Evolutionary conservation across 2,797 vertebrate species (phyloP), one percentile per base, ranked within the genome.

Genomic region (Eospalax fontanierii): DNA sequence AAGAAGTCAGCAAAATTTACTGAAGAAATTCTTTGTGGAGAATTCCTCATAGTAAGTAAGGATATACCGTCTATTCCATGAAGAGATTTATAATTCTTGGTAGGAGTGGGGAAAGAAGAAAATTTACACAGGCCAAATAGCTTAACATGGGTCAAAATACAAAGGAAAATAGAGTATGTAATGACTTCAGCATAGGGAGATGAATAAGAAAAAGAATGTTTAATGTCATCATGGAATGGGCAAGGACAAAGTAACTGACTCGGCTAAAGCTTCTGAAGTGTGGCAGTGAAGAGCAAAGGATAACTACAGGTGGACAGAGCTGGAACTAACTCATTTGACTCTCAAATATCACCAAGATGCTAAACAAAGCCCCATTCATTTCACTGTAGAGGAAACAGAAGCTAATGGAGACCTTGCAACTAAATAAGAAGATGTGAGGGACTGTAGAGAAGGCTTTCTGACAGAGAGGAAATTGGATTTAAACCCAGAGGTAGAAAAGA

Each of bases 1-100:
- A 89, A 87, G 93, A 79, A 90, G 73, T 87, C 68, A 93, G 21
- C 26, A 74, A 91, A 82, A 81, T 70, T 94, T 95, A 30, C 71
- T 50, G 21, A 96, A 89, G n/a, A 90, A 95, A 68, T 68, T 91
- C 87, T 40, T 54, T 14, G n/a, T 91, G n/a, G 70, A 65, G 21
- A 95, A 90, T 76, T 87, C 63, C 63, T 3, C 75, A 87, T 12
- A 16, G 75, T 68, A 86, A 30, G 85, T 93, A 87, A 78, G 63
- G 71, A 73, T 61, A 81, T 21, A 33, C 16, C 57, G 14, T 94
- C 82, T 14, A 68, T 4, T 70, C 26, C 59, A 46, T 76, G 43
- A 79, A 82, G 54, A 82, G 82, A 21, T 85, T 91, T 96, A 46
- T 82, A 82, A 30, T 94, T 93, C 57, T 94, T 93, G 33, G 54